phyloP scores from a whole-genome alignment of 2,888 invertebrate genomes.

The Craniophora ligustri region DNA sequence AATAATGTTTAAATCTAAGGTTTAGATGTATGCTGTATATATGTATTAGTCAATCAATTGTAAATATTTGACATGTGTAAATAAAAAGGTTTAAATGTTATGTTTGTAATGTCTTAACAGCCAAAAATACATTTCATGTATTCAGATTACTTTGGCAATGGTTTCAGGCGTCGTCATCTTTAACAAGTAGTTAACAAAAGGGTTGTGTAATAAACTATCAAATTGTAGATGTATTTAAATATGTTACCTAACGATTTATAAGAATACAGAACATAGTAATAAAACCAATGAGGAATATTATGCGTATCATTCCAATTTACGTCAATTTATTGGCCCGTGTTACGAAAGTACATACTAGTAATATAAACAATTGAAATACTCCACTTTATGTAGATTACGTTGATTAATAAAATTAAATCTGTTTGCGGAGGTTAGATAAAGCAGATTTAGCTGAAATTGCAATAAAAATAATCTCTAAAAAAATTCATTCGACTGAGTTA shows the following conservation, averaged over 20 bases:
- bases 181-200: constrained; percentile 79
- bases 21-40: constrained; percentile 62
- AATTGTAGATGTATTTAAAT: constrained; percentile 78
- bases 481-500: constrained; percentile 58
- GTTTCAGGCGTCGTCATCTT: constrained; percentile 63
- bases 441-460: constrained; percentile 56
- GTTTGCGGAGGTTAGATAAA: constrained; percentile 53
- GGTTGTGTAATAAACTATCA: constrained; percentile 87
- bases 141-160: constrained; percentile 59
- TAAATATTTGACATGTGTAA: constrained; percentile 68
- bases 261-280: constrained; percentile 73
- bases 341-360: background rate
- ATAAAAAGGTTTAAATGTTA: constrained; percentile 61
- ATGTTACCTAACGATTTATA: constrained; percentile 84
- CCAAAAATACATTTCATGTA: constrained; percentile 72
- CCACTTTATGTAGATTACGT: constrained; percentile 30
- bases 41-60: constrained; percentile 64
- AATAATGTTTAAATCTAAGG: constrained; percentile 48
- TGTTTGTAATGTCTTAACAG: constrained; percentile 71
- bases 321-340: constrained; percentile 1
- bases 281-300: constrained; percentile 63
- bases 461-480: constrained; percentile 55
- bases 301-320: constrained; percentile 50
- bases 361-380: background rate
- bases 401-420: constrained; percentile 56